Percentiles rank a stretch among this genome's conserved stretches.
Conservation (phyloP, 1,140 invertebrate species). For the Oscheius sp. region DNA sequence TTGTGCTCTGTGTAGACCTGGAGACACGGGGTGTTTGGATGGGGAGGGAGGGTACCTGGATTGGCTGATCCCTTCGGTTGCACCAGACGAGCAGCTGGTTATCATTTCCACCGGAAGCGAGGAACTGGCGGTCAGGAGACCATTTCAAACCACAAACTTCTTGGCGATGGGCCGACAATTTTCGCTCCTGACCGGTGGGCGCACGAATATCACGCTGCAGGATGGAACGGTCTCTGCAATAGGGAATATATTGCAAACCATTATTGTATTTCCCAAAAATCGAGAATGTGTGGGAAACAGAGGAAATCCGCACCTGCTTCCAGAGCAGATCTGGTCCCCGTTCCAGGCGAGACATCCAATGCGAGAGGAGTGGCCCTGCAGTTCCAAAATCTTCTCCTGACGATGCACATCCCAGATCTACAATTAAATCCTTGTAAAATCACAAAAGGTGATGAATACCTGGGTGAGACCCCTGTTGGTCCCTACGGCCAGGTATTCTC, state of each 20-base stretch:
- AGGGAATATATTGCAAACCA: background rate
- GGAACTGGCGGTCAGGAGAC: conserved; percentile 96
- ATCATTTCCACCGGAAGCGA: conserved; percentile 98
- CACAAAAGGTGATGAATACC: background rate
- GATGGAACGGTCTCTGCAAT: conserved; percentile 71
- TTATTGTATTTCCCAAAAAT: too few relatives aligned
- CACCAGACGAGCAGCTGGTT: conserved; percentile 98
- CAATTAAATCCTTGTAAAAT: background rate
- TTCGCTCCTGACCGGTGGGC: conserved; percentile 70
- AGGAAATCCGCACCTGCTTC: conserved; percentile 69
- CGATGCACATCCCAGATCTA: conserved; percentile 71
- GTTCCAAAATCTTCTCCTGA: conserved; percentile 83
- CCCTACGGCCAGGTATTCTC: conserved; percentile 91
- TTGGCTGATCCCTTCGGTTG: conserved; percentile 78
- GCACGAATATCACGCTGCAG: conserved; percentile 86
- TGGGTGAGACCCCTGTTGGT: conserved; percentile 70
- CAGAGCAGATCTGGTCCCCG: conserved; percentile 90
- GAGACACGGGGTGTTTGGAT: conserved; percentile 58
- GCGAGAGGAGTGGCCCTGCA: conserved; percentile 84
- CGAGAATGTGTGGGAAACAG: too few relatives aligned
- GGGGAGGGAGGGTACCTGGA: background rate
- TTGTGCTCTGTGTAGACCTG: conserved; percentile 96
- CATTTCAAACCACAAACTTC: conserved; percentile 97
- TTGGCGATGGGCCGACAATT: conserved; percentile 86
- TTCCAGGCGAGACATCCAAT: conserved; percentile 89